Evolutionary conservation across 2,113 vertebrate species (phyloP), one percentile per base, ranked within the genome.

Genomic region (Plotosus lineatus): DNA sequence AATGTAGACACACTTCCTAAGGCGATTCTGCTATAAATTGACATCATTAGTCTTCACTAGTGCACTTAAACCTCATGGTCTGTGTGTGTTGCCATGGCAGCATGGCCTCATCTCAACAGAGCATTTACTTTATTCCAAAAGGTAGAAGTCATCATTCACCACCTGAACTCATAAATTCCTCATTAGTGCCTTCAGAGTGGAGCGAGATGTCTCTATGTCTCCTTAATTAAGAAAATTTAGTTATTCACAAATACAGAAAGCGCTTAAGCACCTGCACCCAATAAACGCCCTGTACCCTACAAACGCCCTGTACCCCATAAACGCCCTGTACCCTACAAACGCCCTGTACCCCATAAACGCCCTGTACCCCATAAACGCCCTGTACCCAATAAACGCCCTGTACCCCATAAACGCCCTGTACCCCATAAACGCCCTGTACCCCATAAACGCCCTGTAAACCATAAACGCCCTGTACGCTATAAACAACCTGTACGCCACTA

Each of bases 161-260:
- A 72, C 31, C 38, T 7, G 3, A 85, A 88, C 89, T 93, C 91
- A 94, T 94, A 91, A 92, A 88, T 91, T 90, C 89, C 89, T 90
- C 90, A 93, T 94, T 92, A 93, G 81, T 46, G 84, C 87, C 90
- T 82, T 86, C 85, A 80, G 82, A 82, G 80, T 77, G 71, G 48
- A 79, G 82, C 89, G 83, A 77, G 84, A 88, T 80, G 46, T 80
- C 60, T 68, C 84, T 40, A 72, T 6, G 79, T 82, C 75, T 79
- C 14, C 38, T n/a, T 12, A 40, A 40, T 40, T 66, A 4, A 21
- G 6, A 21, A 7, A 42, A n/a, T 15, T 21, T 14, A 21, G 4
- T 14, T 40, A 19, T 2, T 42, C 36, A 23, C 9, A 21, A 66
- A n/a, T 21, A n/a, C 9, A 1, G 8, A 33, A 11, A 66, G 14